Conservation (phyloP, 2,888 invertebrate genomes). For the Melieria crassipennis region DNA sequence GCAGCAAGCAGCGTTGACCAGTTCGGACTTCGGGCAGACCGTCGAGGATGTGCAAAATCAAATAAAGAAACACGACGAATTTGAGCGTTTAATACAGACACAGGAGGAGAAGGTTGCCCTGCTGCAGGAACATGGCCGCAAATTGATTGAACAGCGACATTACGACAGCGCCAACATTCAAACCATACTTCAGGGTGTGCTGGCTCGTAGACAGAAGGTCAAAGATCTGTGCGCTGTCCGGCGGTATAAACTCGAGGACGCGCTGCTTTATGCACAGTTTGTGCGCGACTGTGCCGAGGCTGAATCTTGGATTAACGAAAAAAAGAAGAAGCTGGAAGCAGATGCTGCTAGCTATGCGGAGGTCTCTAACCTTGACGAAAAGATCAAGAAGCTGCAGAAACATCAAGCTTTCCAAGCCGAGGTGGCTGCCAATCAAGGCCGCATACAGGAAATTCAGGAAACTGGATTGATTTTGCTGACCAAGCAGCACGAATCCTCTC, state of each 20-base stretch:
- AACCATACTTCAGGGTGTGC: constrained; percentile 78
- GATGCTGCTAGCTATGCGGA: constrained; percentile 74
- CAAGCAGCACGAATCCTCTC: constrained; percentile 77
- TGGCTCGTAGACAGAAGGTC: constrained; percentile 75
- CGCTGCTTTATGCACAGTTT: constrained; percentile 88
- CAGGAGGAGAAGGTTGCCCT: constrained; percentile 86
- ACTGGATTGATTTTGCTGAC: constrained; percentile 76
- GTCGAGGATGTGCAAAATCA: constrained; percentile 91
- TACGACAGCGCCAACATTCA: constrained; percentile 87
- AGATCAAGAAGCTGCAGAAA: constrained; percentile 93
- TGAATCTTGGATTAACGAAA: constrained; percentile 91
- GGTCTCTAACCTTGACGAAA: constrained; percentile 88
- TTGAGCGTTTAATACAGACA: constrained; percentile 88
- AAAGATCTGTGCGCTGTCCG: constrained; percentile 74
- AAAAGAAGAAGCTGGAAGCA: constrained; percentile 84
- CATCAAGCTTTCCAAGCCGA: constrained; percentile 96
- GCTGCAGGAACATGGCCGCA: constrained; percentile 84
- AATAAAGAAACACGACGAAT: constrained; percentile 93
- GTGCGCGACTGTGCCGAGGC: constrained; percentile 91
- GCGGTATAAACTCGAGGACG: constrained; percentile 77
- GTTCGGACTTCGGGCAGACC: constrained; percentile 78
- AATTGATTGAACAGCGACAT: constrained; percentile 88
- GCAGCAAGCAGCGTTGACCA: constrained; percentile 82
- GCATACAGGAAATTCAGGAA: constrained; percentile 83
- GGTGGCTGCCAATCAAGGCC: constrained; percentile 84